Percentiles rank a stretch among this genome's conserved stretches.
Evolutionary conservation across 2,113 vertebrate species (phyloP).

Genomic region (Dryoscopus gambensis): DNA sequence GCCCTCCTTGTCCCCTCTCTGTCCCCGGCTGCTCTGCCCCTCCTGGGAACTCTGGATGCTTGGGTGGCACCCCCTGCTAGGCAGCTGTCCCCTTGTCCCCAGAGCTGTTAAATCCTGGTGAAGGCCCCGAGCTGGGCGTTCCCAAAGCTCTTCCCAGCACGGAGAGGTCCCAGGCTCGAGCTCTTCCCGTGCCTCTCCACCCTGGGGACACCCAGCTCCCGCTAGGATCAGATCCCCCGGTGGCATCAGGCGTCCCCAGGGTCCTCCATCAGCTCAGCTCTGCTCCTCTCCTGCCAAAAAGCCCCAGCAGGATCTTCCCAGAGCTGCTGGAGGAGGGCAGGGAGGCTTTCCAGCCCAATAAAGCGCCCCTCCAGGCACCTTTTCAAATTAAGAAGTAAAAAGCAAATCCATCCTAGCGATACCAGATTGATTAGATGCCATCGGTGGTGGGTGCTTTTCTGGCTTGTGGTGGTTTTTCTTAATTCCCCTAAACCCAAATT

Average conservation of each 20-base stretch:
- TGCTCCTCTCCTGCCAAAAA: background rate
- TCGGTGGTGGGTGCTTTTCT: background rate
- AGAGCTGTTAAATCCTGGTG: background rate
- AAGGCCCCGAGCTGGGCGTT: background rate
- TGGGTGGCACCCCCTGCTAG: background rate
- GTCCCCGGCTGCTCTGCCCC: constrained; percentile 11
- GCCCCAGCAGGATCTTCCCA: background rate
- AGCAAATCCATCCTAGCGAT: constrained; percentile 43
- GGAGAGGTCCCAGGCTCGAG: background rate
- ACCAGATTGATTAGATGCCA: constrained; percentile 54
- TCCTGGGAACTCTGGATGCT: constrained; percentile 12
- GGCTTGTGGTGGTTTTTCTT: background rate
- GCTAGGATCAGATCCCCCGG: background rate
- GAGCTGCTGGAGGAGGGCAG: background rate
- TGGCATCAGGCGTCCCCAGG: background rate
- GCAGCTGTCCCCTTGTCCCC: background rate
- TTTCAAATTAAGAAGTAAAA: constrained; percentile 25
- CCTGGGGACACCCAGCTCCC: background rate
- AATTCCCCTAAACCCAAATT: constrained; percentile 7
- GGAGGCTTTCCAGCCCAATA: background rate
- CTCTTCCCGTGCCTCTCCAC: background rate
- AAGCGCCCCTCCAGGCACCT: background rate
- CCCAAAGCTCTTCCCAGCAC: background rate
- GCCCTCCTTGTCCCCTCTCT: background rate
- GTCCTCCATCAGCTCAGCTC: background rate